phyloP scores from a whole-genome alignment of 2,888 invertebrate genomes.

The Barypeithes pellucidus region DNA sequence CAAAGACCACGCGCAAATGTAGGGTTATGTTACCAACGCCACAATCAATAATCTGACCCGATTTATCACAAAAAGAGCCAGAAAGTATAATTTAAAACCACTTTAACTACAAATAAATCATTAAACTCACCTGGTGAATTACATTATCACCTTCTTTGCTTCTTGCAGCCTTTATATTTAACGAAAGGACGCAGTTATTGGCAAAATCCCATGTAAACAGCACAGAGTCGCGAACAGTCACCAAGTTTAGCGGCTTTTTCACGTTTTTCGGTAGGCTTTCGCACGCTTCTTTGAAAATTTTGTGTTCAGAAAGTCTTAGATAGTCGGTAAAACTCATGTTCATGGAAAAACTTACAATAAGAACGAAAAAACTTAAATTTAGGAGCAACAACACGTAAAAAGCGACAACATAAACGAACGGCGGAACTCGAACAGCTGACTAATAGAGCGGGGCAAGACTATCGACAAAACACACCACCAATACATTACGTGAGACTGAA shows the following conservation, averaged over 20 bases:
- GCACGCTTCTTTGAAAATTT: slow-evolving; percentile 76
- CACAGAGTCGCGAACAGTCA: slow-evolving; percentile 79
- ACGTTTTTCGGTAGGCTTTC: slow-evolving; percentile 73
- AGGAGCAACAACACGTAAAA: background rate
- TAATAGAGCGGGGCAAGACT: background rate
- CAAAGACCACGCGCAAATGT: slow-evolving; percentile 20
- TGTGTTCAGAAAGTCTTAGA: slow-evolving; percentile 75
- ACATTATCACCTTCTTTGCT: slow-evolving; percentile 71
- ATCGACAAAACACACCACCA: slow-evolving; percentile 1
- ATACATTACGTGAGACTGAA: no score
- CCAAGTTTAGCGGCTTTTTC: slow-evolving; percentile 76
- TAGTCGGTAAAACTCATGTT: slow-evolving; percentile 77
- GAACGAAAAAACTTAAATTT: slow-evolving; percentile 19
- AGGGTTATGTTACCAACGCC: slow-evolving; percentile 28
- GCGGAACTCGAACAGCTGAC: slow-evolving; percentile 9
- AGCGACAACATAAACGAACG: background rate
- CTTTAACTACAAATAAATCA: background rate
- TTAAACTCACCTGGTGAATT: slow-evolving; percentile 75
- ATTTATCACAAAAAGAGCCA: background rate
- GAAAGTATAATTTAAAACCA: background rate
- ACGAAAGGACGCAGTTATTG: slow-evolving; percentile 77
- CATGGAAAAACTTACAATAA: background rate
- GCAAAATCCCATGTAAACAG: slow-evolving; percentile 79
- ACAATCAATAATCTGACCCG: background rate
- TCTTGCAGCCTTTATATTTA: slow-evolving; percentile 74